phyloP scores from a whole-genome alignment of 2,888 invertebrate genomes.

The Agrochola litura region DNA sequence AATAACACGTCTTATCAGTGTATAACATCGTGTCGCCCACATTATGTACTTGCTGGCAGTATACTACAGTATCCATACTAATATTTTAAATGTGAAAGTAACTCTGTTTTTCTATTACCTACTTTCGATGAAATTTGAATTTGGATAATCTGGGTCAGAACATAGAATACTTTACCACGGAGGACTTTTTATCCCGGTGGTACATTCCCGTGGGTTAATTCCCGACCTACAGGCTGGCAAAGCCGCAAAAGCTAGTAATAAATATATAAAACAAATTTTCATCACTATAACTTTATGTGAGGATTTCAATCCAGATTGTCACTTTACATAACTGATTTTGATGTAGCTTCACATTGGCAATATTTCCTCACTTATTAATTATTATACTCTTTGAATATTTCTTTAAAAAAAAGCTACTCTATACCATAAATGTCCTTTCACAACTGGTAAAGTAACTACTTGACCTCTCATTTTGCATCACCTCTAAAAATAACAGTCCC shows the following conservation, averaged over 20 bases:
- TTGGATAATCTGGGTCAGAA: not conserved
- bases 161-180: not conserved
- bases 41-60: not conserved
- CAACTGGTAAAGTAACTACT: too few relatives aligned
- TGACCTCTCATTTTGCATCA: too few relatives aligned
- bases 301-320: not conserved
- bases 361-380: too few relatives aligned
- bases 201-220: not conserved
- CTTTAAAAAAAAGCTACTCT: too few relatives aligned
- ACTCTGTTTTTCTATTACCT: not conserved
- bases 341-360: not conserved
- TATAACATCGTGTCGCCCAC: not conserved
- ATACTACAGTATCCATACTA: not conserved
- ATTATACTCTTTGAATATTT: too few relatives aligned
- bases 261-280: not conserved
- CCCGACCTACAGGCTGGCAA: not conserved
- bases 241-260: not conserved
- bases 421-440: too few relatives aligned
- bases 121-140: not conserved
- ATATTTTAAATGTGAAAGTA: not conserved
- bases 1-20: constrained; percentile 11
- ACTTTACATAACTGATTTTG: not conserved
- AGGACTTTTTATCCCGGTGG: not conserved
- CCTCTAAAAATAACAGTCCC: too few relatives aligned
- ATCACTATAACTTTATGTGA: not conserved